Percentiles rank a stretch among this genome's conserved stretches.
Conservation (phyloP, 2,113 vertebrate species). For the Serinus canaria region DNA sequence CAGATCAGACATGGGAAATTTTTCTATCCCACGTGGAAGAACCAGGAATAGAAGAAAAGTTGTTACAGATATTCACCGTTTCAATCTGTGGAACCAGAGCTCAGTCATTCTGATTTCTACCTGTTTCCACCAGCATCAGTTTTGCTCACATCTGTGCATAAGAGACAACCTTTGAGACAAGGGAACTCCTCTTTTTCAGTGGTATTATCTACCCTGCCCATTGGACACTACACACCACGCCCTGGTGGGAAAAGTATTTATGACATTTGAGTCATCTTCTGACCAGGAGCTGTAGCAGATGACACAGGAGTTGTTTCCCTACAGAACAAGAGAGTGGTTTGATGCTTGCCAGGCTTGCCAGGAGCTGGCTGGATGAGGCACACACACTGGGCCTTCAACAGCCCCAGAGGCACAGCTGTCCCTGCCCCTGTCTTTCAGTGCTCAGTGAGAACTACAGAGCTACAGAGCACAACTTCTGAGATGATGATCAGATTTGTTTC, state of each 20-base stretch:
- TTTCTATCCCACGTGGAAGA: not conserved
- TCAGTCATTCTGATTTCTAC: not conserved
- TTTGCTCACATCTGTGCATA: not conserved
- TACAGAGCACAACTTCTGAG: not conserved
- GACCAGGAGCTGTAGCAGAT: not conserved
- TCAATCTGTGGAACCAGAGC: not conserved
- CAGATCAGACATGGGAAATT: not conserved
- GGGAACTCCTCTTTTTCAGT: not conserved
- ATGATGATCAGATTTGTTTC: not conserved
- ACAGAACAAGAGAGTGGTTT: not conserved
- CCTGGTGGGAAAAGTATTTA: not conserved
- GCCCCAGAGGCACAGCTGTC: not conserved
- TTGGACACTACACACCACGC: fast-evolving
- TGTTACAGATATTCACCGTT: not conserved
- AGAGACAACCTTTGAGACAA: not conserved
- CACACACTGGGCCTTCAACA: not conserved
- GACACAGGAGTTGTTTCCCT: not conserved
- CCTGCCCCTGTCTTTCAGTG: not conserved
- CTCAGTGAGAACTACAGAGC: not conserved
- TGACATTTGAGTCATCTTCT: not conserved
- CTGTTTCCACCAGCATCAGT: not conserved
- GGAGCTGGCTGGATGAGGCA: not conserved
- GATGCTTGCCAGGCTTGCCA: not conserved
- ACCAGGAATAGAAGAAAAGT: not conserved
- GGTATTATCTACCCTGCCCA: not conserved